Percentiles rank a stretch among this genome's conserved stretches.
Conservation (phyloP, 2,797 vertebrate genomes). For the Brachymystax lenok region DNA sequence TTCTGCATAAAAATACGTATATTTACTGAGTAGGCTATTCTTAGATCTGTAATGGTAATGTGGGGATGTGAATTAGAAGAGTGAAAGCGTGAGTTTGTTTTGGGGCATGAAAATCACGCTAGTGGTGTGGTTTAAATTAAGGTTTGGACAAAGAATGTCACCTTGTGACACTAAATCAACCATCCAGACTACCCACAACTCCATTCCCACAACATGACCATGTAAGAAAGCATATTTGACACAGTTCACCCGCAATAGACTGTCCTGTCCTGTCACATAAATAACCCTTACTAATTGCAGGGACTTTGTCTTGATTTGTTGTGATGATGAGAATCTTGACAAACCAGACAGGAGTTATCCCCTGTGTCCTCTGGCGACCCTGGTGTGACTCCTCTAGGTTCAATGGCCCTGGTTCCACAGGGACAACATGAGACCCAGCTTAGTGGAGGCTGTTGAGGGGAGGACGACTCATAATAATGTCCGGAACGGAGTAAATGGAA, state of each 20-base stretch:
- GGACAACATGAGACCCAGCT: neutral
- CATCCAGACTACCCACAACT: constrained; percentile 6
- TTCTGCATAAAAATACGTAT: neutral
- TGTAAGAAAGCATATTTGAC: constrained; percentile 4
- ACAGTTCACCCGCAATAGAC: neutral
- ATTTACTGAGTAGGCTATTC: neutral
- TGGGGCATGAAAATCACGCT: neutral
- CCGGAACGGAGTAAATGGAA: too few species aligned
- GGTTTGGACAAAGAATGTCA: neutral
- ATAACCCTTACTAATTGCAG: constrained; percentile 15
- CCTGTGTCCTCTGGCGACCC: constrained; percentile 2
- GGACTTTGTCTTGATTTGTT: constrained; percentile 11
- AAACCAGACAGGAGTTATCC: constrained; percentile 4
- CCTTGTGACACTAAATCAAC: constrained; percentile 12
- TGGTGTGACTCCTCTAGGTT: constrained; percentile 15
- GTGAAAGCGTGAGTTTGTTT: neutral
- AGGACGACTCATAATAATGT: too few species aligned
- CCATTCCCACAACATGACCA: neutral
- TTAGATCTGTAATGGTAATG: neutral
- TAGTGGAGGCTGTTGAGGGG: too few species aligned
- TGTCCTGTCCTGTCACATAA: neutral
- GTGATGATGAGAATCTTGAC: constrained; percentile 18
- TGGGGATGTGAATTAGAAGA: neutral
- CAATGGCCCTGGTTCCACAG: constrained; percentile 13
- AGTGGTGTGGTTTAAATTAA: neutral